phyloP scores from a whole-genome alignment of 2,113 vertebrate genomes.

The Chascanopsetta lugubris region DNA sequence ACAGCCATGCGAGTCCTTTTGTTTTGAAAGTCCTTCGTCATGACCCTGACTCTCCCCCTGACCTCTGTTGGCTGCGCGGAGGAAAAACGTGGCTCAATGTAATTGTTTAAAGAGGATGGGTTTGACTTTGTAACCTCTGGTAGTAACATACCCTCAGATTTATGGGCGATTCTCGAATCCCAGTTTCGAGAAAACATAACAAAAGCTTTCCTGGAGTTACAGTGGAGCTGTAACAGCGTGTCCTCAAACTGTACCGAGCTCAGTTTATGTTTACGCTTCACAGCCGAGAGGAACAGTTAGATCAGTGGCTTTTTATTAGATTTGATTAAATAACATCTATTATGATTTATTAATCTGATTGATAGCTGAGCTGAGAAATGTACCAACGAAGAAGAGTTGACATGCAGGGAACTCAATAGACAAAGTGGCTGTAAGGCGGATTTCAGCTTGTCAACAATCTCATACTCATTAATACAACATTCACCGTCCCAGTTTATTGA shows the following conservation, averaged over 20 bases:
- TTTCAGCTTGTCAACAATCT: no score
- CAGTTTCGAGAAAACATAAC: background rate
- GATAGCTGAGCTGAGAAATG: no score
- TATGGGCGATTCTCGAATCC: background rate
- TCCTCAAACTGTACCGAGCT: background rate
- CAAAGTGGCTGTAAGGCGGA: no score
- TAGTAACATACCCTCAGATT: background rate
- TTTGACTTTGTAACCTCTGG: conserved; percentile 20
- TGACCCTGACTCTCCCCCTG: conserved; percentile 55
- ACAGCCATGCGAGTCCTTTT: conserved; percentile 8
- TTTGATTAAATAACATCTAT: no score
- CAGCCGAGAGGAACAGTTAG: no score
- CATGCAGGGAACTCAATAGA: no score
- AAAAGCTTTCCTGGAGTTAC: background rate
- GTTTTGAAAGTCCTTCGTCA: conserved; percentile 20
- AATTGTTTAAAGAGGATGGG: conserved; percentile 12
- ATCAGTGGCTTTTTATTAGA: no score
- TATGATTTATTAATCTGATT: no score
- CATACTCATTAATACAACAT: no score
- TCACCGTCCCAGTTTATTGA: no score
- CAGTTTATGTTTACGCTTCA: background rate
- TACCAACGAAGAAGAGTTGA: no score
- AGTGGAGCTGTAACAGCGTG: background rate
- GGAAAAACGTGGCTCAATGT: conserved; percentile 14
- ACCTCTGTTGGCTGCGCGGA: conserved; percentile 16